Conservation (phyloP, 2,797 vertebrate species). For the Sorex maritimensis region DNA sequence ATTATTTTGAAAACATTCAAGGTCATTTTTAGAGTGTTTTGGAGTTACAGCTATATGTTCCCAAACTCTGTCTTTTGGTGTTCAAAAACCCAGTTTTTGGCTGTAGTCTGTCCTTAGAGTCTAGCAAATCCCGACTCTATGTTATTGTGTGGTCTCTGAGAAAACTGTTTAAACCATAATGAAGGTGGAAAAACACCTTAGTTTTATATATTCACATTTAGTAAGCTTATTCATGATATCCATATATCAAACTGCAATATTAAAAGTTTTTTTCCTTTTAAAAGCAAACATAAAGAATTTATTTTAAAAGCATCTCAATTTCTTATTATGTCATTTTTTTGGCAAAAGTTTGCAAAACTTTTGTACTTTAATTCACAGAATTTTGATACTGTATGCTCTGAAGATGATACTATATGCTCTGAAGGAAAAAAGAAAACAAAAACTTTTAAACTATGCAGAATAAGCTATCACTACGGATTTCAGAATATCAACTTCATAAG, state of each 20-base stretch:
- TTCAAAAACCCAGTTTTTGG: too few relatives aligned
- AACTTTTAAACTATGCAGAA: conserved; percentile 12
- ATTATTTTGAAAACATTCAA: too few relatives aligned
- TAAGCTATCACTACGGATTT: conserved; percentile 24
- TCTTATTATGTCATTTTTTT: conserved; percentile 24
- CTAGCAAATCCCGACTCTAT: too few relatives aligned
- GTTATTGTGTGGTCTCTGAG: too few relatives aligned
- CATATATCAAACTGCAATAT: background rate
- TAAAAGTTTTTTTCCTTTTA: background rate
- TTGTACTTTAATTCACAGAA: conserved; percentile 32
- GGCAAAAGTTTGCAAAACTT: background rate
- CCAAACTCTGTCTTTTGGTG: too few relatives aligned
- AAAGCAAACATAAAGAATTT: conserved; percentile 26
- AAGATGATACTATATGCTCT: background rate
- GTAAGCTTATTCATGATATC: conserved; percentile 1
- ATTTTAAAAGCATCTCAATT: conserved; percentile 43
- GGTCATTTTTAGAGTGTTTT: too few relatives aligned
- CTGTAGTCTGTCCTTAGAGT: too few relatives aligned
- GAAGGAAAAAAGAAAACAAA: background rate
- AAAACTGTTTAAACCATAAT: background rate
- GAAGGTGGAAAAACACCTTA: background rate
- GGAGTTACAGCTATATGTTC: too few relatives aligned
- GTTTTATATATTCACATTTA: conserved; percentile 6
- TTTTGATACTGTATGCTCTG: conserved; percentile 12
- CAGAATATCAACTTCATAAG: background rate